Base-by-base conservation (phyloP, 2,797 vertebrate species). In the Prunella strophiata region DNA sequence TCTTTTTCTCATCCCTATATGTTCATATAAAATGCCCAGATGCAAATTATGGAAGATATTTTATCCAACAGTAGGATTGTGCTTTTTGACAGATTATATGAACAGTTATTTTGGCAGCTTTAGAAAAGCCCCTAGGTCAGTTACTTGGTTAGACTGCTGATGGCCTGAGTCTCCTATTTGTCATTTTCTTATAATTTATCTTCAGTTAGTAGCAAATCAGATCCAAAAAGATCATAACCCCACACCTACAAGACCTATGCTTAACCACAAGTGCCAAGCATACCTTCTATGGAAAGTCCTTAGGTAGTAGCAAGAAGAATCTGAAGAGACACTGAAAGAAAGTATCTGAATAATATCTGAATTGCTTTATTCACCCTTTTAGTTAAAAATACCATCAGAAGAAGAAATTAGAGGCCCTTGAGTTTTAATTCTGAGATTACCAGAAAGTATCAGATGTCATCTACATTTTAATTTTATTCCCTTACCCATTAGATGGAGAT, bases 31-130 rank as follows among this genome's bases (percentile, higher is more conserved):
- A 89, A 94, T 55, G 30, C 17, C 42, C 73, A 94, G 61, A 89
- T 88, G 67, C 34, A 94, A 95, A 94, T 76, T 57, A 86, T 11
- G 36, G 73, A 82, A 85, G 38, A 25, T n/a, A 51, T 42, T 88
- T 93, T 93, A 91, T 89, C 63, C 47, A 91, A 52, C 61, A 91
- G 66, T 42, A 88, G 74, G 61, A 84, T 25, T 91, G 92, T 81
- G 78, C 70, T 88, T 95, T 94, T 93, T 95, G 88, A 89, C 84
- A 94, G 67, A 91, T 88, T 88, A 59, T 57, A 88, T 68, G 88
- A 95, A 87, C 76, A 89, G 65, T 80, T 89, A 75, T 71, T 95
- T 88, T 89, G 94, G 75, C 94, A 96, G 89, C 57, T 96, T 95
- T 85, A 94, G 83, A 91, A 80, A 85, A 86, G 59, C 75, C 88